Conservation (phyloP, 2,797 vertebrate species). For the Sandelia bainsii region DNA sequence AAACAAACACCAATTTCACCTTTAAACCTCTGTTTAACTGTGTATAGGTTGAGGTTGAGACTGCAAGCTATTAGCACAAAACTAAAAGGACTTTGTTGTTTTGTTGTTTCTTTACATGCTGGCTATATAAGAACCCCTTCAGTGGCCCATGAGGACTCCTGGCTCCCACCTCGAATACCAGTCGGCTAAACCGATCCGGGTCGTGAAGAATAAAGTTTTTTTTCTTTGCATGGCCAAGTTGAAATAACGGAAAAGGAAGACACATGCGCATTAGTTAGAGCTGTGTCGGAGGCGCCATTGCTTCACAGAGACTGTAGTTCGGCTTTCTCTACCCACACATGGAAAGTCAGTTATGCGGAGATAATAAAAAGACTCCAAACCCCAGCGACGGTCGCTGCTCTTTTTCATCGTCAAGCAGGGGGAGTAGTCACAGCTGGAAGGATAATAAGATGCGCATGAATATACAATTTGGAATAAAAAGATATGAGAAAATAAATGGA, state of each 20-base stretch:
- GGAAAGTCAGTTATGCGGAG: constrained; percentile 52
- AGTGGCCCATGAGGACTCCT: not conserved
- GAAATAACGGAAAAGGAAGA: constrained; percentile 85
- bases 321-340: constrained; percentile 46
- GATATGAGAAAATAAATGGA: constrained; percentile 76
- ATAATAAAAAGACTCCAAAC: constrained; percentile 73
- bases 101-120: not conserved
- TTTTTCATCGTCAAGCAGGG: constrained; percentile 67
- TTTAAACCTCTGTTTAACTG: not conserved
- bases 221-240: constrained; percentile 53
- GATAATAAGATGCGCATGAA: constrained; percentile 87
- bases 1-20: accelerated
- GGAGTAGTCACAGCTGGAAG: constrained; percentile 85
- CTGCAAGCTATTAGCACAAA: not conserved
- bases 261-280: constrained; percentile 79
- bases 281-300: constrained; percentile 76
- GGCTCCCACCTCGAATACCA: constrained; percentile 12
- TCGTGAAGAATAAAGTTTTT: constrained; percentile 58
- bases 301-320: constrained; percentile 78
- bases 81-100: not conserved
- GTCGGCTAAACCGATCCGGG: constrained; percentile 52
- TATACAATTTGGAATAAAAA: constrained; percentile 78
- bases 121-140: not conserved
- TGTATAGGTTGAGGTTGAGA: not conserved
- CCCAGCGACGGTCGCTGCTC: constrained; percentile 58